Base-by-base conservation (phyloP, 2,888 invertebrate species). In the Cataglyphis albicans region DNA sequence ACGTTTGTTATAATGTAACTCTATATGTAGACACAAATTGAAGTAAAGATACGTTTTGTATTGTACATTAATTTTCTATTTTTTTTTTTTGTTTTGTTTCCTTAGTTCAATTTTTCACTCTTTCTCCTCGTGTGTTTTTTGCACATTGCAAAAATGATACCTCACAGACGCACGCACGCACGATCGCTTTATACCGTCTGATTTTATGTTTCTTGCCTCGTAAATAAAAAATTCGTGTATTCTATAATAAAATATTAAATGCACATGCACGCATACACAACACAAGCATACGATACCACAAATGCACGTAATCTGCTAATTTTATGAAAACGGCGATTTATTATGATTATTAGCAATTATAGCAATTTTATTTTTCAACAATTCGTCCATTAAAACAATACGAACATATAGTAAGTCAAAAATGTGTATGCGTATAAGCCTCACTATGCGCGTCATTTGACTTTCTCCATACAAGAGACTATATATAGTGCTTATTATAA, bases 221-320 rank as follows among this genome's bases (percentile, higher is more conserved):
- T 65, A 7, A 65, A 57, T 32, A 52, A 52, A 52, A 48, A 52
- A 68, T 32, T 67, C 41, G 29, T 12, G 21, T 35, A 52, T 18
- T 52, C 6, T 38, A 52, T 52, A 52, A 25, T 25, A 35, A 25
- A 55, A 29, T 75, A 21, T 82, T 81, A 41, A 78, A 83, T 85
- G 70, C 61, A 73, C 81, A 84, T 57, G 73, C 61, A 44, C 72
- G 15, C 65, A 67, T 64, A 78, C 59, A 52, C 55, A 41, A n/a
- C 48, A 32, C 48, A 18, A 73, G 61, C 67, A 41, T 67, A 82
- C 70, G 29, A 82, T 78, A 64, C 63, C 63, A 29, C 63, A 29
- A 48, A 21, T 55, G 78, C 82, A 52, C 82, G 64, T 63, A 81
- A 88, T 84, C 86, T 87, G 85, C 87, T 87, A 88, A 83, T 89